Conservation (phyloP, 2,888 invertebrate genomes). For the Cephonodes hylas region DNA sequence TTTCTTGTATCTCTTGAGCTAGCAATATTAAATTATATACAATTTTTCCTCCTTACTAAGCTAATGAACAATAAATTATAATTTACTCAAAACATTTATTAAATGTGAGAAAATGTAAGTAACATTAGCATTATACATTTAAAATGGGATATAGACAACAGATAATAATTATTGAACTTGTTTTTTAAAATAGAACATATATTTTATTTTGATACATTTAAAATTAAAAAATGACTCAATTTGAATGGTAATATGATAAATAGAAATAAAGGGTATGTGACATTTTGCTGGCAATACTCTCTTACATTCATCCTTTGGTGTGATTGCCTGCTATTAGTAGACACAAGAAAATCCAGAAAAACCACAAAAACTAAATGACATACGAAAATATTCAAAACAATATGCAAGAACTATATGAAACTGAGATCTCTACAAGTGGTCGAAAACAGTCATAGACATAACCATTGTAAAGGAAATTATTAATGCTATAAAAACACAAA, state of each 20-base stretch:
- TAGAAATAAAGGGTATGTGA: not conserved
- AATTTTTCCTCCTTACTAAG: not conserved
- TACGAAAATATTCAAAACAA: slow-evolving; percentile 12
- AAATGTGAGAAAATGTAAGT: not conserved
- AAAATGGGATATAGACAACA: too few species aligned
- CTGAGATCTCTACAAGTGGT: slow-evolving; percentile 35
- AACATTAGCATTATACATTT: too few species aligned
- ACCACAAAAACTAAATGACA: slow-evolving; percentile 7
- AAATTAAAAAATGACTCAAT: too few species aligned
- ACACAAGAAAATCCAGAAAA: slow-evolving; percentile 1
- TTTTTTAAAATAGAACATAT: too few species aligned
- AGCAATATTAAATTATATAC: not conserved
- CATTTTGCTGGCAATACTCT: not conserved
- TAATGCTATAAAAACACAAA: slow-evolving; percentile 33
- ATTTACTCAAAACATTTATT: not conserved
- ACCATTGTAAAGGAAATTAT: slow-evolving; percentile 28
- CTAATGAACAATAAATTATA: not conserved
- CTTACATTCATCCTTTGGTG: not conserved
- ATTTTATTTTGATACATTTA: too few species aligned
- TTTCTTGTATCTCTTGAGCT: slow-evolving; percentile 7
- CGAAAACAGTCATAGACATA: slow-evolving; percentile 23
- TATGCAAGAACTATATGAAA: slow-evolving; percentile 5
- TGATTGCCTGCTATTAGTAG: not conserved
- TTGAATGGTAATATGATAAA: not conserved
- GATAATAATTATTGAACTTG: too few species aligned